phyloP scores from a whole-genome alignment of 2,797 vertebrate species.

The Helarctos malayanus region DNA sequence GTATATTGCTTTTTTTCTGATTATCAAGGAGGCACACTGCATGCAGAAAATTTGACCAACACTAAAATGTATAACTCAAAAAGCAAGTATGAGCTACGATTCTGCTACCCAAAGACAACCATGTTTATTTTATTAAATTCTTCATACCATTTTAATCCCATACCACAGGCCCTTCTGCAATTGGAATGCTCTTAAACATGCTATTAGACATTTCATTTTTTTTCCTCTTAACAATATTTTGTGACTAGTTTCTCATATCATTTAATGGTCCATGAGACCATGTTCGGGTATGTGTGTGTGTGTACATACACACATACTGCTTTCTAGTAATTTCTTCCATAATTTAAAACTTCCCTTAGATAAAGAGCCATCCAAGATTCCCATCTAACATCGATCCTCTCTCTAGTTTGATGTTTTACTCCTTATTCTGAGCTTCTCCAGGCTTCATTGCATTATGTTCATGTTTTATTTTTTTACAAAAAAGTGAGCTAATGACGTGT shows the following conservation, averaged over 20 bases:
- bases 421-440: background rate
- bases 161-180: background rate
- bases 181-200: background rate
- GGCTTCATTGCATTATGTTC: background rate
- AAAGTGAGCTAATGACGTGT: background rate
- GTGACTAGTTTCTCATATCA: constrained; percentile 14
- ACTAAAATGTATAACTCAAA: background rate
- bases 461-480: background rate
- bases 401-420: background rate
- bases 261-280: background rate
- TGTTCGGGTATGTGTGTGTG: background rate
- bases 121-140: constrained; percentile 35
- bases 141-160: background rate
- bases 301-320: background rate
- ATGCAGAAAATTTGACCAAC: constrained; percentile 22
- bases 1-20: background rate
- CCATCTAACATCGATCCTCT: background rate
- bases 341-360: background rate
- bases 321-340: background rate
- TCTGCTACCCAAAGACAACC: background rate
- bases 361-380: background rate
- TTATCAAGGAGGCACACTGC: background rate
- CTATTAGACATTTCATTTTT: background rate
- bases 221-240: constrained; percentile 41
- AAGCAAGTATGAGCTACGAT: background rate